Evolutionary conservation across 2,888 invertebrate species (phyloP), one percentile per base, ranked within the genome.

Genomic region (Augochlorella aurata): DNA sequence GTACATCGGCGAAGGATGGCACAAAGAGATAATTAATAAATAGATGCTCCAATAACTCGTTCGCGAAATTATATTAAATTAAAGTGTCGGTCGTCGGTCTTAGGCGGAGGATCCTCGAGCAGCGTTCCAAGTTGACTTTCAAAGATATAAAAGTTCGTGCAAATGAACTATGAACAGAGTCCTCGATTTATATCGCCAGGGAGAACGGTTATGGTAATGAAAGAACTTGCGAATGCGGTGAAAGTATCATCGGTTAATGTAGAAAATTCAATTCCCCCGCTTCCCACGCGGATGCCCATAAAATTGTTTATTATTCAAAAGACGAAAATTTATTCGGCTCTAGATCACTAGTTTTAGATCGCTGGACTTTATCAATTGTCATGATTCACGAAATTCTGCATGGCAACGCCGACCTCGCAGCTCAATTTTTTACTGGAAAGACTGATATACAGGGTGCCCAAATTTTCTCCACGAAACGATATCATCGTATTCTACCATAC

Each of bases 121-220:
- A 14, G 29, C 29, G 24, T 4, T 61, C 3, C 1, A 61, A 29
- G 29, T 61, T 18, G 24, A 61, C 16, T 16, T 61, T 12, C 16
- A 61, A 24, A 16, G 61, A 18, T 24, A 61, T 61, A 61, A 61
- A 29, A 61, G 16, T 18, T 14, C 29, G 29, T 29, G 16, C 16
- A 61, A 61, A 29, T 61, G 61, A 29, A 61, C 29, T 16, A 61
- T 29, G 61, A 49, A 49, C 12, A 49, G 47, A 61, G 29, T 18
- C 16, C 61, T 24, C 29, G 61, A 29, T 29, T 61, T 29, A 61
- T 61, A 18, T 61, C 61, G 8, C 16, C 61, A 9, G 29, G 3
- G 3, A 61, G 61, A 18, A 29, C 29, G 16, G 29, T 61, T 61
- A 61, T 61, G 61, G 24, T 61, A 61, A 61, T 61, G 61, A 61